Percentiles rank a stretch among this genome's conserved stretches.
Conservation (phyloP, 2,113 vertebrate species). For the Odocoileus hemionus region DNA sequence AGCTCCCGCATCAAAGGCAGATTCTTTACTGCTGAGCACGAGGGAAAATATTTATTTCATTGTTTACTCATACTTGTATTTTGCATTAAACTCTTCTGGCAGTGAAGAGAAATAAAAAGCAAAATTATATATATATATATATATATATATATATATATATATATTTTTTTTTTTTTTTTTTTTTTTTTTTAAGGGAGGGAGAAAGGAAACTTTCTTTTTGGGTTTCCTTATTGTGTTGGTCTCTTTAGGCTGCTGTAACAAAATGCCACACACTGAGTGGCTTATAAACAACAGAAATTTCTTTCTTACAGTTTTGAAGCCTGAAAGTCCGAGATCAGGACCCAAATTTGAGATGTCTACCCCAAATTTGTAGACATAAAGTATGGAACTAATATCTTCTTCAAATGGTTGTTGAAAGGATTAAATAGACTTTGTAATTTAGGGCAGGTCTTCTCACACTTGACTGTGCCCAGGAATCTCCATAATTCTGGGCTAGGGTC, state of each 20-base stretch:
- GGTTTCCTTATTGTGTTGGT: neutral
- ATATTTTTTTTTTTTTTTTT: too few relatives aligned
- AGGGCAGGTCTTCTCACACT: neutral
- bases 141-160: too few relatives aligned
- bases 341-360: neutral
- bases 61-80: neutral
- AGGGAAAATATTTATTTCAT: neutral
- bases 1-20: neutral
- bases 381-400: neutral
- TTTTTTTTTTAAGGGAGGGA: neutral
- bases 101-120: constrained; percentile 27
- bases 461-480: neutral
- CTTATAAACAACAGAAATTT: neutral
- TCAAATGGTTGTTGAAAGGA: neutral
- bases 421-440: neutral
- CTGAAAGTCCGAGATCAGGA: neutral
- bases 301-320: neutral
- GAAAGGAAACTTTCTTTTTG: neutral
- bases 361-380: neutral
- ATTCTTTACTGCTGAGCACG: neutral
- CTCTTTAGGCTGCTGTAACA: neutral
- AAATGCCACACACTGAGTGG: neutral
- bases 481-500: neutral
- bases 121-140: neutral
- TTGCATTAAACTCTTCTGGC: neutral